Conservation (phyloP, 2,888 invertebrate species). For the Phanerotoma sp. region DNA sequence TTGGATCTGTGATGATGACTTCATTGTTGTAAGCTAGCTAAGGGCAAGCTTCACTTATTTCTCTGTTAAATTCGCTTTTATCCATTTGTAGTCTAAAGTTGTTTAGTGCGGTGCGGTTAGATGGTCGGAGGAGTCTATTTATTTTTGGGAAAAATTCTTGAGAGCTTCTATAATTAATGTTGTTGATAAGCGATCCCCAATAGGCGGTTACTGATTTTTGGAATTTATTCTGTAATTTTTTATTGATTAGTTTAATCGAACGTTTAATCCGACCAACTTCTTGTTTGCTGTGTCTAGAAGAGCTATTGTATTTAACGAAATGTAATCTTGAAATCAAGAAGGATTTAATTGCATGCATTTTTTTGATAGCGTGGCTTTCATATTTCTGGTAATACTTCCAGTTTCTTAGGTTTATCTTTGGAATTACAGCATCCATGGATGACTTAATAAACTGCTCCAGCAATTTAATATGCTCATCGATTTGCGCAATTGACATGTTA, state of each 20-base stretch:
- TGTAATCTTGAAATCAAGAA: too few species aligned
- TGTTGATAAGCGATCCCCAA: conserved; percentile 2
- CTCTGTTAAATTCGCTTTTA: neutral
- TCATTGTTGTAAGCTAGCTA: neutral
- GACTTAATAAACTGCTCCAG: conserved; percentile 1
- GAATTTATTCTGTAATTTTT: conserved; percentile 9
- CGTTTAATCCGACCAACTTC: conserved; percentile 2
- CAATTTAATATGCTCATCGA: conserved; percentile 6
- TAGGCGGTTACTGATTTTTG: conserved; percentile 8
- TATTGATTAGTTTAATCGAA: conserved; percentile 8
- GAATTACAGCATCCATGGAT: conserved; percentile 2
- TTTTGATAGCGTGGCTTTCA: conserved; percentile 6
- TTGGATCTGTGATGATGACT: conserved; percentile 2
- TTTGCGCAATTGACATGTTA: conserved; percentile 15
- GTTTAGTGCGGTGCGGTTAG: neutral
- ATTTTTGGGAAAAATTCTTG: conserved; percentile 13
- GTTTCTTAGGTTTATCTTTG: neutral
- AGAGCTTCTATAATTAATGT: conserved; percentile 8
- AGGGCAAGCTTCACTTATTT: neutral
- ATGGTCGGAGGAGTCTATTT: neutral
- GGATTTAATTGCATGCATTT: conserved; percentile 15
- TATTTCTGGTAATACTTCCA: conserved; percentile 19
- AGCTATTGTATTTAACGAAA: neutral
- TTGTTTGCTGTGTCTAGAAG: conserved; percentile 2
- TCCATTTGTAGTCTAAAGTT: conserved; percentile 2